These are phyloP conservation scores for Actenoides hombroni DNA, from an alignment of 2,113 vertebrate genomes.

Conservation along the genomic window DNA sequence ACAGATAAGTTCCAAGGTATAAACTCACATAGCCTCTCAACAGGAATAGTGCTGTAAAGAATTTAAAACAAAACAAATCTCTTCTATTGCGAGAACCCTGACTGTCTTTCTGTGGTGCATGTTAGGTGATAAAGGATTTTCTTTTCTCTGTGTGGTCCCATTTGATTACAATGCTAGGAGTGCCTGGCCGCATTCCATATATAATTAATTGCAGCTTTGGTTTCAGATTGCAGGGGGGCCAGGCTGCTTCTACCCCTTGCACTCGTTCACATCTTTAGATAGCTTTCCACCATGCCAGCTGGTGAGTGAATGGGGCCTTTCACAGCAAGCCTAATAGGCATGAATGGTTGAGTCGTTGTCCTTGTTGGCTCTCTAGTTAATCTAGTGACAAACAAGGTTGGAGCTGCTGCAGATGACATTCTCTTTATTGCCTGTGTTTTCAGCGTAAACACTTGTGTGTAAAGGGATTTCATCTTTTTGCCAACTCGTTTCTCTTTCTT, in stretches of 20 bases:
- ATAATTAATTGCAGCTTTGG: slow-evolving; percentile 75
- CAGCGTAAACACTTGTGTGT: slow-evolving; percentile 27
- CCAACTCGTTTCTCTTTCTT: slow-evolving; percentile 17
- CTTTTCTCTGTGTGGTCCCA: slow-evolving; percentile 71
- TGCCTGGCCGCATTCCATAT: slow-evolving; percentile 71
- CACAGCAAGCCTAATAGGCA: slow-evolving; percentile 48
- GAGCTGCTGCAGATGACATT: slow-evolving; percentile 46
- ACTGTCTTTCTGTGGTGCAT: background rate
- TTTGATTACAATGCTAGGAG: slow-evolving; percentile 70
- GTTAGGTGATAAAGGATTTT: slow-evolving; percentile 36
- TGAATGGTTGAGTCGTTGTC: slow-evolving; percentile 53
- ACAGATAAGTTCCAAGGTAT: background rate
- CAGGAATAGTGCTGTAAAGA: background rate
- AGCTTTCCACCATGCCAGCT: slow-evolving; percentile 71
- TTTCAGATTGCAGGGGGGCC: slow-evolving; percentile 67
- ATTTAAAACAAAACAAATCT: background rate
- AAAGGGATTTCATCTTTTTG: slow-evolving; percentile 49
- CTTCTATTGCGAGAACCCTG: background rate
- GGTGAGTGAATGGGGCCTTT: slow-evolving; percentile 71
- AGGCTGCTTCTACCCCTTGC: slow-evolving; percentile 25
- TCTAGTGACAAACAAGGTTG: slow-evolving; percentile 57
- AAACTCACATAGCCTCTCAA: background rate
- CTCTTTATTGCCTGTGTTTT: slow-evolving; percentile 51
- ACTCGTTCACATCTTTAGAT: slow-evolving; percentile 66
- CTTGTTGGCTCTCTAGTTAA: slow-evolving; percentile 38